Evolutionary conservation across 2,113 vertebrate genomes (phyloP).

Genomic region (Turdus rufiventris): DNA sequence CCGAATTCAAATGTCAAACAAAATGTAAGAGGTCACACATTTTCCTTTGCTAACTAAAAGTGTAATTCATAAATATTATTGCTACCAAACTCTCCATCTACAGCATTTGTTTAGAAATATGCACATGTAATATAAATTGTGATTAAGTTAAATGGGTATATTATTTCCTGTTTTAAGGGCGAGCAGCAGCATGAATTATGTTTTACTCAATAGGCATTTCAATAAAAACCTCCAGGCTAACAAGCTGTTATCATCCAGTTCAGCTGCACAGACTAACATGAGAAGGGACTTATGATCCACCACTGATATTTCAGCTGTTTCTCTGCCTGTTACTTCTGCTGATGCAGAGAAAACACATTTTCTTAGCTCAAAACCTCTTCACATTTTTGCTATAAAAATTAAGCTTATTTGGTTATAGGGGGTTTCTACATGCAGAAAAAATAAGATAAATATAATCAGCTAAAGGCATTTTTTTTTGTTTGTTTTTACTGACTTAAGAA

Average conservation of each 20-base stretch:
- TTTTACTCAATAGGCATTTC: conserved; percentile 72
- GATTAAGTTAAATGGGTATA: conserved; percentile 84
- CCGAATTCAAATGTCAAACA: conserved; percentile 84
- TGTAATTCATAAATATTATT: conserved; percentile 89
- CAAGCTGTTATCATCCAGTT: not conserved
- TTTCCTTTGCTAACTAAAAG: conserved; percentile 86
- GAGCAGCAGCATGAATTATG: conserved; percentile 81
- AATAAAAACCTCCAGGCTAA: conserved; percentile 61
- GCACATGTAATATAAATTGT: conserved; percentile 86
- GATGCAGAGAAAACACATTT: not conserved
- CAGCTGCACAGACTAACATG: conserved; percentile 30
- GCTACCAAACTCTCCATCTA: conserved; percentile 83
- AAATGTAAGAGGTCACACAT: conserved; percentile 87
- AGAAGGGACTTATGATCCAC: conserved; percentile 22
- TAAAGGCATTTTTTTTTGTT: not conserved
- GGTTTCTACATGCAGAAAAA: not conserved
- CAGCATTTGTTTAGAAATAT: conserved; percentile 85
- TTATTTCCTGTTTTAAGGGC: conserved; percentile 85
- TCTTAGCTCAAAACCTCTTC: not conserved
- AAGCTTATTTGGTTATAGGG: not conserved
- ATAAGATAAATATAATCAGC: not conserved
- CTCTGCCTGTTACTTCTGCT: conserved; percentile 13
- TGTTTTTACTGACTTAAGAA: not conserved
- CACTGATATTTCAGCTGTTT: conserved; percentile 3
- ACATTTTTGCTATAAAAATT: not conserved